Evolutionary conservation across 1,140 invertebrate genomes (phyloP).

Genomic region (Conus betulinus): DNA sequence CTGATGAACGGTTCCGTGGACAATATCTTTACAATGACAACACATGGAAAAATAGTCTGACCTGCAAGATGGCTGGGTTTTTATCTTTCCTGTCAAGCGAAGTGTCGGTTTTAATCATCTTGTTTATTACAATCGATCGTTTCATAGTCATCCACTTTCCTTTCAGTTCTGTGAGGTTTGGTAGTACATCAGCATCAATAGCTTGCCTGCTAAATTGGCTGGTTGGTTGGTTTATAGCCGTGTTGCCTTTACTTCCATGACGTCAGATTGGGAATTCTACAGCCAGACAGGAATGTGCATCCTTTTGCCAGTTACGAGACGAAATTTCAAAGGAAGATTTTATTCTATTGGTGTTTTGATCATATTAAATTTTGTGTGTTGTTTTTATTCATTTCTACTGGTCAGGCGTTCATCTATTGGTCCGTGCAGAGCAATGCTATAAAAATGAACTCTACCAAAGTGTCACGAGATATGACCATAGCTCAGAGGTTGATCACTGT

Average conservation of each 20-base stretch:
- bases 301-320: conserved; percentile 37
- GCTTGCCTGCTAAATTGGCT: neutral
- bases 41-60: neutral
- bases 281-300: neutral
- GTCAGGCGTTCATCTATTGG: neutral
- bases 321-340: neutral
- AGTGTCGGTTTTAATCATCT: neutral
- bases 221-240: neutral
- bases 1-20: neutral
- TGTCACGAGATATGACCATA: neutral
- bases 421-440: neutral
- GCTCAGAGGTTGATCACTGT: too few species aligned
- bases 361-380: neutral
- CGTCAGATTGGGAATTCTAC: neutral
- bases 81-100: neutral
- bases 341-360: neutral
- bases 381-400: neutral
- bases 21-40: neutral
- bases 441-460: neutral
- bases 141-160: neutral
- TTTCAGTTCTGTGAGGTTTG: neutral
- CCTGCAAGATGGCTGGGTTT: neutral
- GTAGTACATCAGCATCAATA: neutral
- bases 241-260: conserved; percentile 2
- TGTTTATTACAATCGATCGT: neutral